Conservation (phyloP, 2,797 vertebrate species). For the Sphaeramia orbicularis region DNA sequence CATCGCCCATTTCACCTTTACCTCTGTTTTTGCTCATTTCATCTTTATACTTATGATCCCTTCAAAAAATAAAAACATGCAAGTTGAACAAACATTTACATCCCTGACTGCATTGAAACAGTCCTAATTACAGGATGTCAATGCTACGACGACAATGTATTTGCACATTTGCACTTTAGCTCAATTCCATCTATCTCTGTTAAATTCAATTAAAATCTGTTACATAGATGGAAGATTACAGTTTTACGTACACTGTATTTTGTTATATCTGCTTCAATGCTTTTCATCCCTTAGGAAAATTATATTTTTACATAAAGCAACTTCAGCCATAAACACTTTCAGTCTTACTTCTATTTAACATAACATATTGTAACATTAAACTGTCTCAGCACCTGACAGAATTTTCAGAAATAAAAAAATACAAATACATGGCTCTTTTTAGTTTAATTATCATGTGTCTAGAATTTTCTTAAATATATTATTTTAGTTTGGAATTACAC, state of each 20-base stretch:
- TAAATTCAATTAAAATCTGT: background rate
- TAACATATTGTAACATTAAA: too few species aligned
- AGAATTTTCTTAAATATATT: too few species aligned
- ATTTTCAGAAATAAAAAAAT: background rate
- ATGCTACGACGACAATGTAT: background rate
- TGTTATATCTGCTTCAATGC: background rate
- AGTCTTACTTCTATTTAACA: background rate
- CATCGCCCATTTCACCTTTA: constrained; percentile 27
- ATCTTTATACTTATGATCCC: background rate
- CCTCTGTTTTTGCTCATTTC: constrained; percentile 23
- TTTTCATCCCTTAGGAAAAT: background rate
- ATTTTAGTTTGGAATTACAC: too few species aligned
- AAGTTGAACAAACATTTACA: background rate
- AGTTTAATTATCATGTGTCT: too few species aligned
- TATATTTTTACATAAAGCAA: background rate
- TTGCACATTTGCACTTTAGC: constrained; percentile 5
- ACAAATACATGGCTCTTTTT: background rate
- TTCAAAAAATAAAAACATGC: too few species aligned
- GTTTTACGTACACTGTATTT: background rate
- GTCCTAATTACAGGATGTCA: constrained; percentile 6
- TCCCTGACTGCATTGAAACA: background rate
- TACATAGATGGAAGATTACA: background rate
- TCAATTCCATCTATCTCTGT: constrained; percentile 11
- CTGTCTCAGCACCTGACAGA: background rate
- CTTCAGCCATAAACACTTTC: background rate